Evolutionary conservation across 2,797 vertebrate genomes (phyloP).

Genomic region (Pristis pectinata): DNA sequence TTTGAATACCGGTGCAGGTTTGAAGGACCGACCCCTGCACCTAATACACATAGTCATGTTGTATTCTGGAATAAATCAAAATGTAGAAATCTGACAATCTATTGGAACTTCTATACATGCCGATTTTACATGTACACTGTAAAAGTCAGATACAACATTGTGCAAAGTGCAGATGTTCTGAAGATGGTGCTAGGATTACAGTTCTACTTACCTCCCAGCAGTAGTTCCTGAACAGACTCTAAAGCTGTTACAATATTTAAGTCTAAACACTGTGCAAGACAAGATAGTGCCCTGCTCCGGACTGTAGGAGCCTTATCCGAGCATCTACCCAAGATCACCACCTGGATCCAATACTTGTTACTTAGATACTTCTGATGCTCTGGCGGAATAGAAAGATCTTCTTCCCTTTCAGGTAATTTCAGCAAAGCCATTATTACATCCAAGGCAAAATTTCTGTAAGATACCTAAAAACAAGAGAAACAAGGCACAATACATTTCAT

Average conservation of each 20-base stretch:
- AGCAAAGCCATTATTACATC: conserved; percentile 79
- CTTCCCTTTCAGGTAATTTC: conserved; percentile 64
- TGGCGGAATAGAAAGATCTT: conserved; percentile 48
- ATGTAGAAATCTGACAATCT: neutral
- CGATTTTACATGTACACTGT: neutral
- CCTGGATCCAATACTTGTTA: conserved; percentile 79
- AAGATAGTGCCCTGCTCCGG: conserved; percentile 74
- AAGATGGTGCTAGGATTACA: neutral
- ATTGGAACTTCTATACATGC: neutral
- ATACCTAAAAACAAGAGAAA: conserved; percentile 55
- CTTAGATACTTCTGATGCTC: conserved; percentile 62
- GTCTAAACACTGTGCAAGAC: conserved; percentile 79
- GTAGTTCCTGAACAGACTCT: conserved; percentile 65
- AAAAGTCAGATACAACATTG: neutral
- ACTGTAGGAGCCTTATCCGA: conserved; percentile 71
- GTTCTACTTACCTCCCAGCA: conserved; percentile 65
- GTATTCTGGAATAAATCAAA: too few relatives aligned
- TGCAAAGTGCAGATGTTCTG: neutral
- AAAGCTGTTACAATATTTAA: conserved; percentile 53
- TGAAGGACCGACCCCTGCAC: too few relatives aligned
- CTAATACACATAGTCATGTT: too few relatives aligned
- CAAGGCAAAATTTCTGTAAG: conserved; percentile 76
- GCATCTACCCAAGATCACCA: conserved; percentile 72
- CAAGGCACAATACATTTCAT: neutral
- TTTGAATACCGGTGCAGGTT: too few relatives aligned